Conservation (phyloP, 1,140 invertebrate species). For the Varroa destructor region DNA sequence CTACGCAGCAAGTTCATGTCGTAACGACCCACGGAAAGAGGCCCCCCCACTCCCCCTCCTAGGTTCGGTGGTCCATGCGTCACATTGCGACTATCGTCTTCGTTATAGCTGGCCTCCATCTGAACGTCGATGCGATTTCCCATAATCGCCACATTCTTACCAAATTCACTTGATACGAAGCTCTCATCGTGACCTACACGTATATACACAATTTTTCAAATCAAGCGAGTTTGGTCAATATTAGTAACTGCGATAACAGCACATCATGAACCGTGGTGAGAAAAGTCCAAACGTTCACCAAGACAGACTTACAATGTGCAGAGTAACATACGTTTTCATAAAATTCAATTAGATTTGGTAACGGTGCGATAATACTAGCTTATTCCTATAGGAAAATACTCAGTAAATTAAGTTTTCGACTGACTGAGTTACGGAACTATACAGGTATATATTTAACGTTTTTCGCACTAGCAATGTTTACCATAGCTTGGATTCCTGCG, state of each 20-base stretch:
- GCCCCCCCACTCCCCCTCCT: neutral
- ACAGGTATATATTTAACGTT: no score
- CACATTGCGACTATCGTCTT: neutral
- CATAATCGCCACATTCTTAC: constrained; percentile 59
- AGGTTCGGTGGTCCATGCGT: neutral
- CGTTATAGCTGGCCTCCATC: constrained; percentile 28
- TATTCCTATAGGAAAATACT: no score
- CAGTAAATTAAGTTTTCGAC: no score
- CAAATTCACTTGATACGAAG: constrained; percentile 53
- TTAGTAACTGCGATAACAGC: neutral
- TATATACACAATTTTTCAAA: neutral
- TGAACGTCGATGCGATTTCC: constrained; percentile 68
- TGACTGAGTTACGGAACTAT: no score
- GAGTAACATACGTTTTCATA: no score
- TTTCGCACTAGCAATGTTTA: neutral
- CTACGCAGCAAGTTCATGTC: constrained; percentile 39
- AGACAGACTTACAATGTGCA: no score
- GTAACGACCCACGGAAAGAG: constrained; percentile 1
- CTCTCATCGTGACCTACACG: constrained; percentile 33
- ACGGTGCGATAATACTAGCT: no score
- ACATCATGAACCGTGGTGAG: neutral
- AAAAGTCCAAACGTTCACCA: no score
- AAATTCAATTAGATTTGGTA: no score
- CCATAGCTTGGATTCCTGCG: constrained; percentile 17
- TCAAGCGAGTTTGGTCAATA: neutral